These are phyloP conservation scores for Cygnus olor DNA, from an alignment of 2,797 vertebrate genomes.

Conservation along the genomic window DNA sequence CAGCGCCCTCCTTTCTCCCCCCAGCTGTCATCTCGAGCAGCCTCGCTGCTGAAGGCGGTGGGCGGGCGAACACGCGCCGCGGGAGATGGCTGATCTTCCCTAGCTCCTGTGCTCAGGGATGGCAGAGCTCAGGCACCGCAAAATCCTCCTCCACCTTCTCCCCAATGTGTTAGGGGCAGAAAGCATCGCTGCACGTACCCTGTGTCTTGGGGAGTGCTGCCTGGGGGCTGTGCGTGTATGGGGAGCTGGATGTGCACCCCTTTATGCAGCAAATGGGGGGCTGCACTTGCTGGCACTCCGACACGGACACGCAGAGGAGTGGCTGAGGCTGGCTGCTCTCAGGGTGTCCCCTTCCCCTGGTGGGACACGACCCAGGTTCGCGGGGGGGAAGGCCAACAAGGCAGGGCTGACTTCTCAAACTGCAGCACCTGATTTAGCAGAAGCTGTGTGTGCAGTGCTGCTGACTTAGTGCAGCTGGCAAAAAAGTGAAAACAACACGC, in stretches of 20 bases:
- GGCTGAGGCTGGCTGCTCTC: neutral
- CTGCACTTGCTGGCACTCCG: rapidly evolving
- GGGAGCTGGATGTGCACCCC: neutral
- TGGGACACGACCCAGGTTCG: neutral
- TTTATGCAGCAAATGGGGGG: neutral
- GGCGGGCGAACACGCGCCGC: conserved; percentile 9
- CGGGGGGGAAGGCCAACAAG: neutral
- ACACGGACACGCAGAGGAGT: neutral
- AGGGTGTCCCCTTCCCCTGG: neutral
- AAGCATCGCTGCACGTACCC: neutral
- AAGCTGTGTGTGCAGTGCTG: neutral
- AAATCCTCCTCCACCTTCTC: neutral
- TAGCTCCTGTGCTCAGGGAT: neutral
- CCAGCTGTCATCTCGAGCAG: conserved; percentile 55
- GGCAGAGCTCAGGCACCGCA: neutral
- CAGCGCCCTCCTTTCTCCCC: neutral
- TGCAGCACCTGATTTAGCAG: conserved; percentile 13
- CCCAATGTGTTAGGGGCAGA: neutral
- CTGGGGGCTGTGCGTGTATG: neutral
- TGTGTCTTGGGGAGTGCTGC: neutral
- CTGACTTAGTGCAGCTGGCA: conserved; percentile 43
- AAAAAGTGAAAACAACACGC: neutral
- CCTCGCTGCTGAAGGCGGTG: conserved; percentile 56
- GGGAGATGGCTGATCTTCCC: conserved; percentile 31
- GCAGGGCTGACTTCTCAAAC: neutral